Evolutionary conservation across 35 echinoderm and acorn worm genomes (phyloP).

Genomic region (Lytechinus pictus): DNA sequence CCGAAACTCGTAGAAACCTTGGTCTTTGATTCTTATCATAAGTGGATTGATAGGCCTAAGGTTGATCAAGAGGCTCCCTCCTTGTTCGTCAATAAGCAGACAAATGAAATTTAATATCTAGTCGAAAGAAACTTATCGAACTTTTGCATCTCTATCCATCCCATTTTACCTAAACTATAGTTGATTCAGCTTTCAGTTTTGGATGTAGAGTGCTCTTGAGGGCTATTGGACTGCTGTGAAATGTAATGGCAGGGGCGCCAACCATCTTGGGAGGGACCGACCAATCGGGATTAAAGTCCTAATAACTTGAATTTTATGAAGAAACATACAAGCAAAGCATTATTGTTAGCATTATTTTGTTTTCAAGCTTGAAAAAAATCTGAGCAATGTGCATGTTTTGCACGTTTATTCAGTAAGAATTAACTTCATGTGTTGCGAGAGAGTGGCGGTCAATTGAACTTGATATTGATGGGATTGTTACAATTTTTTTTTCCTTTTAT

Average conservation of each 20-base stretch:
- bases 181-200: neutral
- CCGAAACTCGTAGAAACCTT: neutral
- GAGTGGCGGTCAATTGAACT: too few species aligned
- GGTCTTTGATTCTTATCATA: neutral
- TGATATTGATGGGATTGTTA: too few species aligned
- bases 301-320: too few species aligned
- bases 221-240: neutral
- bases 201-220: neutral
- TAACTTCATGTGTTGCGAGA: too few species aligned
- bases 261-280: neutral
- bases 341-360: too few species aligned
- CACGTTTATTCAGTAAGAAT: too few species aligned
- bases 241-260: neutral
- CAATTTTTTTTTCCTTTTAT: too few species aligned
- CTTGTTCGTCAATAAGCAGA: neutral
- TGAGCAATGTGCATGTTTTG: too few species aligned
- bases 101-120: conserved; percentile 2
- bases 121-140: conserved; percentile 21
- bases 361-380: too few species aligned
- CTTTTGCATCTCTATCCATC: neutral
- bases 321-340: too few species aligned
- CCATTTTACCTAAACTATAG: neutral
- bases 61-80: neutral
- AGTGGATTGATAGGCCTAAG: neutral
- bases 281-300: too few species aligned